A percentile compares a stretch with the other conserved stretches of the same genome.
Evolutionary conservation across 2,888 invertebrate genomes (phyloP).

Genomic region (Eupithecia centaureata): DNA sequence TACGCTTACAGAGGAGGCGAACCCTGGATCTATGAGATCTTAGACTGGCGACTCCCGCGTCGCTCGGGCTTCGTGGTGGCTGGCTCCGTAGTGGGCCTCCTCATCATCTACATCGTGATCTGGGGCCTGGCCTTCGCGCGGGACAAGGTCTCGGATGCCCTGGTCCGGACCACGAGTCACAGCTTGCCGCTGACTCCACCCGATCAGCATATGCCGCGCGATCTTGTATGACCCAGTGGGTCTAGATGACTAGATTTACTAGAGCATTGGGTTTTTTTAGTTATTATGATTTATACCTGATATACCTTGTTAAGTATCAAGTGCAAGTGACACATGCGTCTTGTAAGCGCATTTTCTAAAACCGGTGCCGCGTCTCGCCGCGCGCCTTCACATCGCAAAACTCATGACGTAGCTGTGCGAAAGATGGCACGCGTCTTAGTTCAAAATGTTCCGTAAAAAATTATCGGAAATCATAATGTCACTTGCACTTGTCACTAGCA

Average conservation of each 20-base stretch:
- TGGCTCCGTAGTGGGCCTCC: slow-evolving; percentile 55
- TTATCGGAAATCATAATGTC: no score
- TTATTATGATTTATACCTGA: not conserved
- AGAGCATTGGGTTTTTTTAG: not conserved
- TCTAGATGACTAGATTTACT: slow-evolving; percentile 19
- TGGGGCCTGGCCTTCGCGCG: slow-evolving; percentile 62
- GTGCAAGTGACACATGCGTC: no score
- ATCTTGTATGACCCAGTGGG: slow-evolving; percentile 32
- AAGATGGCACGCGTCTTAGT: no score
- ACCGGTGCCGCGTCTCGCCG: no score
- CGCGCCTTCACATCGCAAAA: no score
- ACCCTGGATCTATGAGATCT: slow-evolving; percentile 88
- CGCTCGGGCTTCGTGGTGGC: slow-evolving; percentile 78
- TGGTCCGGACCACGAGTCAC: slow-evolving; percentile 63
- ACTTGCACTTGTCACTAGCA: no score
- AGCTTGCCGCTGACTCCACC: slow-evolving; percentile 59
- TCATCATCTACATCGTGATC: slow-evolving; percentile 59
- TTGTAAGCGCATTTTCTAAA: no score
- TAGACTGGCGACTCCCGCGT: slow-evolving; percentile 89
- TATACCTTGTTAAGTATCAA: no score
- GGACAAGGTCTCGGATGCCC: slow-evolving; percentile 57
- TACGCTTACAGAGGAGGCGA: slow-evolving; percentile 77
- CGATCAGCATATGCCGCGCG: slow-evolving; percentile 49
- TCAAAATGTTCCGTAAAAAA: no score
- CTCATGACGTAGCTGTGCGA: no score